Evolutionary conservation across 2,888 invertebrate genomes (phyloP), one percentile per base, ranked within the genome.

Genomic region (Arrhopalites spinosus): DNA sequence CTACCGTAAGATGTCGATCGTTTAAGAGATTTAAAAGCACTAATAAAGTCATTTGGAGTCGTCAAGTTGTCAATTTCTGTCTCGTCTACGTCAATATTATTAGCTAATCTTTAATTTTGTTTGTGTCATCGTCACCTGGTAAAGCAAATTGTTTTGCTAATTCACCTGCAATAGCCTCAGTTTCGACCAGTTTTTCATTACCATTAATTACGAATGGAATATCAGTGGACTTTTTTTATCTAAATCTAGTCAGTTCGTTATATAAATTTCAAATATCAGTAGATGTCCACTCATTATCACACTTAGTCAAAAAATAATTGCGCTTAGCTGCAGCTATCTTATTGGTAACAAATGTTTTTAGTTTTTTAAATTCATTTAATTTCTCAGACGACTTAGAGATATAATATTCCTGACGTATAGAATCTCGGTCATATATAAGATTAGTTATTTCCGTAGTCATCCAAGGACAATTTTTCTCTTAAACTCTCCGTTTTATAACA

Each of bases 1-100:
- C 7, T 3, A 8, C n/a, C 50, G 20, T n/a, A 50, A 50, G 50
- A 8, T 3, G 50, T 50, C 15, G 50, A 50, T 5, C n/a, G 50
- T 15, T 50, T 50, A 17, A 50, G 50, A 11, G n/a, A 8, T 3
- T 3, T 3, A 50, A 50, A 50, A 50, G 50, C 50, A 5, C 3
- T 15, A 3, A 50, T 50, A 20, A 50, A n/a, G 3, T 50, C 50
- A 20, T 5, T 15, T n/a, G 20, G n/a, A 50, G 50, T 11, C 3
- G 17, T 11, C 3, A 50, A 50, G 15, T 50, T 17, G 3, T 66
- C 29, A 20, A 0, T 84, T 86, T 20, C 84, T 83, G 36, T 36
- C 5, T 36, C 36, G 11, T 3, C 3, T 27, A 59, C 1, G 23
- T 5, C 20, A 27, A 53, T 53, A 20, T n/a, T 20, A n/a, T 53